phyloP scores from a whole-genome alignment of 2,888 invertebrate genomes.

The Helicoverpa assulta region DNA sequence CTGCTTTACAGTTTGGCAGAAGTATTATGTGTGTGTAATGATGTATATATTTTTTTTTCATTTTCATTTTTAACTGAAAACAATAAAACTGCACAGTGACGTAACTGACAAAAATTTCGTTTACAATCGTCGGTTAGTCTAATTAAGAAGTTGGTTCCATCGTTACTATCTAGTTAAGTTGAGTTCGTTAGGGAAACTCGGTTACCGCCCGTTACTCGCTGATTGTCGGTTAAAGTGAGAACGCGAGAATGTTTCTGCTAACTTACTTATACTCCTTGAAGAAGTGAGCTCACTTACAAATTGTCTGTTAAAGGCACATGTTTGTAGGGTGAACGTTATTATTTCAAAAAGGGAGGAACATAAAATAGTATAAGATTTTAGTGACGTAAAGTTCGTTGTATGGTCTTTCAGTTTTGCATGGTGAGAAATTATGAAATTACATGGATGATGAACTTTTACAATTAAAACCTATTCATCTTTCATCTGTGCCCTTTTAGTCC shows the following conservation, averaged over 20 bases:
- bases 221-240: slow-evolving; percentile 84
- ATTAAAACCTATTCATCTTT: no score
- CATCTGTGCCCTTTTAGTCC: no score
- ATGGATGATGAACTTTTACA: no score
- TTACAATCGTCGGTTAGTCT: slow-evolving; percentile 75
- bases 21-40: no score
- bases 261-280: slow-evolving; percentile 54
- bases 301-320: slow-evolving; percentile 41
- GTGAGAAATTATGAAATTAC: no score
- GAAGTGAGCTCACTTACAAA: slow-evolving; percentile 53
- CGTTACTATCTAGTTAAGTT: slow-evolving; percentile 83
- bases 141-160: slow-evolving; percentile 83
- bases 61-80: no score
- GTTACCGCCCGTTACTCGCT: slow-evolving; percentile 79
- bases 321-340: slow-evolving; percentile 20
- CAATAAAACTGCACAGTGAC: slow-evolving; percentile 24
- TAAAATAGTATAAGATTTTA: no score
- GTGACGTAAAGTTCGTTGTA: no score
- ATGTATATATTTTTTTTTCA: no score
- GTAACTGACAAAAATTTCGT: slow-evolving; percentile 68
- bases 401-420: no score
- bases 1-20: no score
- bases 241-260: slow-evolving; percentile 61
- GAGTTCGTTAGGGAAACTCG: slow-evolving; percentile 85
- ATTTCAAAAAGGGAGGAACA: background rate